These are phyloP conservation scores for Anas platyrhynchos DNA, from an alignment of 2,113 vertebrate species.

Conservation along the genomic window DNA sequence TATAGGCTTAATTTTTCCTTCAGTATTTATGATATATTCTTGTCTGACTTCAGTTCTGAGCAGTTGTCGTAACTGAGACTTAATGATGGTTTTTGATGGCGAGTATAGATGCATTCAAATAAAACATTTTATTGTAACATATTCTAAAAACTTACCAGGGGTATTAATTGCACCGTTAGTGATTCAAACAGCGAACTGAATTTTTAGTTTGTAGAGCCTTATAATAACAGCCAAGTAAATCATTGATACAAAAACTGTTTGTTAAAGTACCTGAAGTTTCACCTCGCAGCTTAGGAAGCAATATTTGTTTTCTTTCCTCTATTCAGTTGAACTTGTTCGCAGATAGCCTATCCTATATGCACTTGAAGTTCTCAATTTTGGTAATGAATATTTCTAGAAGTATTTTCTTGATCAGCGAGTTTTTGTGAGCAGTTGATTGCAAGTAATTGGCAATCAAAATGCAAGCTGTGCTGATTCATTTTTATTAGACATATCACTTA, in stretches of 20 bases:
- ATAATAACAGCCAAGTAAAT: neutral
- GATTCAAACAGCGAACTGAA: neutral
- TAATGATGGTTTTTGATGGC: constrained; percentile 35
- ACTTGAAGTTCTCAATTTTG: neutral
- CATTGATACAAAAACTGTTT: neutral
- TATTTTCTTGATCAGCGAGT: neutral
- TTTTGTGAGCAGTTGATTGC: constrained; percentile 37
- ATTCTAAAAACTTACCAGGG: neutral
- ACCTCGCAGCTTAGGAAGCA: neutral
- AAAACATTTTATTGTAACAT: constrained; percentile 26
- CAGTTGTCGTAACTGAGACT: constrained; percentile 6
- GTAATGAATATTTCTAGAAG: neutral
- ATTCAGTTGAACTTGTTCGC: neutral
- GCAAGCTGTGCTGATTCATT: constrained; percentile 35
- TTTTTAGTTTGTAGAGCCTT: neutral
- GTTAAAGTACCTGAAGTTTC: neutral
- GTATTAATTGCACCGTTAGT: neutral
- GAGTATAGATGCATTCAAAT: constrained; percentile 8
- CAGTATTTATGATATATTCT: constrained; percentile 24
- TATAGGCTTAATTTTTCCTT: constrained; percentile 52
- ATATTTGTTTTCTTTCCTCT: neutral
- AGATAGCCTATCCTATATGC: neutral
- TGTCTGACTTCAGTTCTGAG: constrained; percentile 13
- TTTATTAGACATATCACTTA: constrained; percentile 24
- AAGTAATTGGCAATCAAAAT: constrained; percentile 54